Evolutionary conservation across 2,113 vertebrate genomes (phyloP), one percentile per base, ranked within the genome.

Genomic region (Melospiza melodia): DNA sequence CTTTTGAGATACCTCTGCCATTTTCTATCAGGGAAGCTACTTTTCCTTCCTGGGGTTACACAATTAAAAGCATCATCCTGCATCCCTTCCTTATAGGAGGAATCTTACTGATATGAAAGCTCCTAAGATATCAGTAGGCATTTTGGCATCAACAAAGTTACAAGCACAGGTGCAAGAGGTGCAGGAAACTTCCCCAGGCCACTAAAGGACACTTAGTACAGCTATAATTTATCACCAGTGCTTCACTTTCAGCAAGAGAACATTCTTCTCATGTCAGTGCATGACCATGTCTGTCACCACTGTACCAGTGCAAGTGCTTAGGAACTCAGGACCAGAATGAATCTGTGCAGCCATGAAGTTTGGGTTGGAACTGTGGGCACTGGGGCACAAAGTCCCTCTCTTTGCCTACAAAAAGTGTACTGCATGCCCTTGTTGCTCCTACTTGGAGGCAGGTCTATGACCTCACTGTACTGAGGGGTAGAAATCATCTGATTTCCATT

Each of bases 401-500:
- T 52, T 35, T 4, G 2, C 25, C 52, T 31, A 43, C 39, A 54
- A 16, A 24, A 86, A 11, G 7, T 20, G 9, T 57, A 59, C 15
- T 41, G 33, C 15, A 25, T 71, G 51, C 18, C 25, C 46, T 16
- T 15, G 1, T 35, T 41, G n/a, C 59, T 75, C 30, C 77, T 46
- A 25, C 49, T 79, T n/a, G 17, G 63, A 86, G 43, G 76, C 48
- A 44, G 41, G 58, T 89, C 72, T 37, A 62, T 37, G 37, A 82
- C 51, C 66, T 91, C 58, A 62, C 54, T 72, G 17, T 16, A 23
- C 57, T 18, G 35, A 90, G 11, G 33, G 55, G 25, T 67, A 74
- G 39, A 93, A 95, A 88, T 51, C 1, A 1, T 28, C 71, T 27
- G 25, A 92, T 90, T 91, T 93, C 88, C 85, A 96, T 82, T 91